These are phyloP conservation scores for Aphelenchoides fujianensis DNA, from an alignment of 1,140 invertebrate genomes.

Conservation along the genomic window DNA sequence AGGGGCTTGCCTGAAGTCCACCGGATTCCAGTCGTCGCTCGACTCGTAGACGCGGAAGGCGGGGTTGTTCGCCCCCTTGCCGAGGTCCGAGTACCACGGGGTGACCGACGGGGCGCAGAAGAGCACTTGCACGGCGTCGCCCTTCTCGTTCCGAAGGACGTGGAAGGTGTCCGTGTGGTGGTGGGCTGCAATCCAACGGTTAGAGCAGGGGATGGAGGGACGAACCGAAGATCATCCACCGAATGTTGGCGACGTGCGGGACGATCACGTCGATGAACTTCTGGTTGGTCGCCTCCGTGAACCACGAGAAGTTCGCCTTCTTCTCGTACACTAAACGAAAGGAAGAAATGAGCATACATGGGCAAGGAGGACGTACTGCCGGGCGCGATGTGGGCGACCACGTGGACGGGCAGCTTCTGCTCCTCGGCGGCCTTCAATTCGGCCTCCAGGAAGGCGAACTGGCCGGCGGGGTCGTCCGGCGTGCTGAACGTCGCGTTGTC, in stretches of 20 bases:
- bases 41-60: slow-evolving; percentile 41
- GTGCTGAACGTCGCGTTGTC: slow-evolving; percentile 48
- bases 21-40: slow-evolving; percentile 28
- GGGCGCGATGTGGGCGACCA: slow-evolving; percentile 56
- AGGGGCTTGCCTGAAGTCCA: slow-evolving; percentile 43
- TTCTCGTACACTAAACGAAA: slow-evolving; percentile 46
- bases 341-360: too few relatives aligned
- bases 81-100: slow-evolving; percentile 29
- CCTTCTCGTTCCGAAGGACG: slow-evolving; percentile 35
- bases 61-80: slow-evolving; percentile 34
- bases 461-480: slow-evolving; percentile 48
- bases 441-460: slow-evolving; percentile 53
- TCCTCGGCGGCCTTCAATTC: slow-evolving; percentile 36
- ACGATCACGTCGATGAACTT: slow-evolving; percentile 45
- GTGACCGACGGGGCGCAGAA: slow-evolving; percentile 34
- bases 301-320: slow-evolving; percentile 47
- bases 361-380: slow-evolving; percentile 37
- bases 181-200: too few relatives aligned
- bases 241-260: slow-evolving; percentile 42
- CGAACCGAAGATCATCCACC: slow-evolving; percentile 59
- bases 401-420: slow-evolving; percentile 36
- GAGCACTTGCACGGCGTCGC: slow-evolving; percentile 25
- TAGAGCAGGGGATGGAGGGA: too few relatives aligned
- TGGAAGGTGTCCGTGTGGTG: slow-evolving; percentile 59
- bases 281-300: slow-evolving; percentile 49